Base-by-base conservation (phyloP, 92 coral and sea anemone genomes). In the Plumapathes pennacea region DNA sequence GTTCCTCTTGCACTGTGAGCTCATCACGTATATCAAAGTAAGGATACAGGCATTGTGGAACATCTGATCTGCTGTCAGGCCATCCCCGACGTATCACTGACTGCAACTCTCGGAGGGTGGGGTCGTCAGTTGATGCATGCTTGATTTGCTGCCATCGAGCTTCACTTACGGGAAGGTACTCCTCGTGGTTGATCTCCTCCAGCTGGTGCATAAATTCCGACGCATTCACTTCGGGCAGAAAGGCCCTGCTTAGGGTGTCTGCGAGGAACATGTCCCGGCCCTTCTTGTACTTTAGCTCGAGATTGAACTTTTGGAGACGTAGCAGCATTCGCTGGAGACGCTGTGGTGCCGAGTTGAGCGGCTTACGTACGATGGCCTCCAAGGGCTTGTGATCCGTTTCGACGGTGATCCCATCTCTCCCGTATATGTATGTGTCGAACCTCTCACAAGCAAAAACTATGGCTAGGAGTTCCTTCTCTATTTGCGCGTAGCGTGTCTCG, bases 111-210 rank as follows among this genome's bases (percentile, higher is more conserved):
- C 61, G 77, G 24, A 67, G 31, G 19, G 41, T 59, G n/a, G 64
- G 49, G 38, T 64, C 81, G 46, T 63, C 72, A 9, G 67, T 27
- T 6, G 66, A 43, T 11, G 73, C 49, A 20, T 41, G 48, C 15
- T 44, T 55, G 53, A 74, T 74, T 48, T 55, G 67, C 4, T 72
- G 48, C 71, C 72, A 62, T 10, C 54, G 60, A 38, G 54, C 40
- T 15, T 31, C 60, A 26, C 53, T 64, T 60, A 45, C 67, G 9
- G 74, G 52, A 18, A 64, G 74, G 45, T 19, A 26, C 18, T 38
- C 46, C 28, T 50, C 14, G 54, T 53, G 60, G 58, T 55, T 28
- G 0, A 64, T 29, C 10, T 27, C 52, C 66, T 74, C 74, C 1
- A 56, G 34, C 60, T 56, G 61, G 33, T 53, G 45, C 19, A 12